Evolutionary conservation across 2,113 vertebrate species (phyloP).

Genomic region (Bos taurus): ARS-UCD2.0 NC_037331.1:39004501-39005000

Average conservation of each 20-base stretch:
- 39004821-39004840: not conserved
- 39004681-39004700: not conserved
- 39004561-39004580: slow-evolving; percentile 91
- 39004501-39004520: slow-evolving; percentile 16
- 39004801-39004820: not conserved
- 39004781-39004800: not conserved
- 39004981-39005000: not conserved
- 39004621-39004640: slow-evolving; percentile 95
- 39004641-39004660: slow-evolving; percentile 82
- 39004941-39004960: not conserved
- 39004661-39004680: slow-evolving; percentile 13
- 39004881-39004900: not conserved
- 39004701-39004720: not conserved
- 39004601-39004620: slow-evolving; percentile 97
- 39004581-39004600: slow-evolving; percentile 95
- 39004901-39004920: not conserved
- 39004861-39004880: not conserved
- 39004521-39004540: slow-evolving; percentile 24
- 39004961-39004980: not conserved
- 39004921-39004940: not conserved
- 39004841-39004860: not conserved
- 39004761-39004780: not conserved
- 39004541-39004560: slow-evolving; percentile 2
- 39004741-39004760: not conserved
- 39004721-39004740: not conserved